Evolutionary conservation across 2,888 invertebrate genomes (phyloP).

Genomic region (Toxonevra muliebris): DNA sequence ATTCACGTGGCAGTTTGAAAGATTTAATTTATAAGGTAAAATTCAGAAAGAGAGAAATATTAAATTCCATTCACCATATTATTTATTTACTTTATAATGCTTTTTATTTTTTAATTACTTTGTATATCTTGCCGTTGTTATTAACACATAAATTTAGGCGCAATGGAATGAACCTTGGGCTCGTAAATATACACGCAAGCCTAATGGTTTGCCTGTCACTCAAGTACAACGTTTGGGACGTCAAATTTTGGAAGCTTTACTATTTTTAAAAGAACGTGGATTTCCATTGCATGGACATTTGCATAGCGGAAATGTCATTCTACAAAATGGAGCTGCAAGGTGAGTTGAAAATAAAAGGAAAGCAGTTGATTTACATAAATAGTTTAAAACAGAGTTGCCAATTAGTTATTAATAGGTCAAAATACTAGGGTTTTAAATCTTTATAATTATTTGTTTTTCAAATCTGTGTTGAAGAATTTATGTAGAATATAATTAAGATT

Average conservation of each 20-base stretch:
- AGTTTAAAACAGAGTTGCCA: no score
- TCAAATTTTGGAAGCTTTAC: conserved; percentile 85
- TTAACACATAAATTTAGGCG: conserved; percentile 66
- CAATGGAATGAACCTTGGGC: conserved; percentile 83
- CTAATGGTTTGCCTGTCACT: conserved; percentile 76
- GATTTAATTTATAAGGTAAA: conserved; percentile 88
- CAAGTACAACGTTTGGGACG: conserved; percentile 88
- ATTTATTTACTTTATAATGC: not conserved
- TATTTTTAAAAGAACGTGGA: conserved; percentile 85
- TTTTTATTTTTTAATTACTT: not conserved
- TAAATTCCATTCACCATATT: conserved; percentile 5
- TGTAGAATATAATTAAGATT: no score
- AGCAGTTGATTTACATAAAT: no score
- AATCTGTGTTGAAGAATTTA: no score
- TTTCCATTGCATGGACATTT: conserved; percentile 88
- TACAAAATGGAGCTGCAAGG: conserved; percentile 93
- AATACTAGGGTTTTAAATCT: no score
- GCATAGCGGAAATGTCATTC: conserved; percentile 89
- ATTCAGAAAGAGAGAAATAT: no score
- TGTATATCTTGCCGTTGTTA: conserved; percentile 11
- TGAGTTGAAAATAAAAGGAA: conserved; percentile 54
- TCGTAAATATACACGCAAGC: conserved; percentile 76
- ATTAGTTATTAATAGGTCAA: no score
- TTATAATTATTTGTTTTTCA: no score
- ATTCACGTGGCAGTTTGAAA: conserved; percentile 85